phyloP scores from a whole-genome alignment of 2,113 vertebrate species.

The Phasianus colchicus region DNA sequence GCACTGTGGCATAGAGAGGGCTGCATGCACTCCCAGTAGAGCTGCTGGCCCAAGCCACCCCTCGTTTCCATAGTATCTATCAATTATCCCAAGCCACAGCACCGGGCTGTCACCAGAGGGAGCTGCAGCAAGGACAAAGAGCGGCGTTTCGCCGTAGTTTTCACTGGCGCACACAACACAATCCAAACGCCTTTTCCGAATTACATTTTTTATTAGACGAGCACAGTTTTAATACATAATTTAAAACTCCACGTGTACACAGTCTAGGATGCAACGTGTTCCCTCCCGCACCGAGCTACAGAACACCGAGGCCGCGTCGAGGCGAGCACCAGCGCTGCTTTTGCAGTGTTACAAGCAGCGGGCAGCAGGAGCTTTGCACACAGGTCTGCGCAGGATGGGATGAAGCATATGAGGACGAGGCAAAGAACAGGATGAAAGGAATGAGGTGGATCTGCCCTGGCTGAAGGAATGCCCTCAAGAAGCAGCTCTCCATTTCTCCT shows the following conservation, averaged over 20 bases:
- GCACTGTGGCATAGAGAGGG: neutral
- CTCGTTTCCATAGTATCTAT: neutral
- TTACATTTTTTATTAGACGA: slow-evolving; percentile 37
- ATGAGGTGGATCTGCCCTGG: neutral
- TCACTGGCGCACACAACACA: neutral
- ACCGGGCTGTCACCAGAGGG: neutral
- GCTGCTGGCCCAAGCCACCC: neutral
- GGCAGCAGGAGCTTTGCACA: neutral
- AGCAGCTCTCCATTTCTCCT: neutral
- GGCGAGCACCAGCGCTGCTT: neutral
- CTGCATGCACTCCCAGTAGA: neutral
- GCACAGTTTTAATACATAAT: neutral
- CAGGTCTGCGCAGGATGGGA: neutral
- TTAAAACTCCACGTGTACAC: neutral
- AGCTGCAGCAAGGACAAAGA: neutral
- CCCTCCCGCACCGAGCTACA: neutral
- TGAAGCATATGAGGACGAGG: neutral
- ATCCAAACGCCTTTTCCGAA: neutral
- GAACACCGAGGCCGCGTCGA: fast-evolving
- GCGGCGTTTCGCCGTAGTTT: fast-evolving
- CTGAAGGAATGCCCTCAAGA: neutral
- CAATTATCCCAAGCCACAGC: neutral
- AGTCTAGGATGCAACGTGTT: slow-evolving; percentile 16
- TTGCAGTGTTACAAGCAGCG: neutral
- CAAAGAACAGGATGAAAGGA: neutral